Base-by-base conservation (phyloP, 2,888 invertebrate genomes). In the Epiblema foenella region DNA sequence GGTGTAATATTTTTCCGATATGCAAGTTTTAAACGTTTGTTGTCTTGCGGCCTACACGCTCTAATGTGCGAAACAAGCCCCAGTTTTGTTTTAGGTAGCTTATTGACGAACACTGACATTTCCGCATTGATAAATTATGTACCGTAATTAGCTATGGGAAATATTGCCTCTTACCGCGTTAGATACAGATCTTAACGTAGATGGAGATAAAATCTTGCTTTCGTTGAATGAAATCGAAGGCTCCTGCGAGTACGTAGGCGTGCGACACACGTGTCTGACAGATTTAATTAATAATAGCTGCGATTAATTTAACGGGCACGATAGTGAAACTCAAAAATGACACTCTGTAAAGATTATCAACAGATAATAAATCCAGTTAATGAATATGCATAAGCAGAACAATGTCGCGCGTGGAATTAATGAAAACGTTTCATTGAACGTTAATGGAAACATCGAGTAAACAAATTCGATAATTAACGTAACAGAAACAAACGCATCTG, bases 401-500 rank as follows among this genome's bases (percentile, higher is more conserved):
- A 62, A 63, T 37, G 63, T 69, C 15, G 49, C 58, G 51, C 51
- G 59, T 24, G 60, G 52, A 65, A 66, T 70, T 69, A 76, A 81
- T 76, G 75, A 77, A 79, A 77, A 79, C 75, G 77, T 77, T 75
- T 81, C 79, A 84, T 84, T 77, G 78, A 81, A 80, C 80, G 81
- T 83, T 79, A 81, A 80, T 75, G 83, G 83, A 86, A 83, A 81
- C 71, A 67, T 79, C 77, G 77, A 77, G 83, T 84, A 87, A 86
- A 90, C 88, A 88, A 84, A 86, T 86, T 81, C 79, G 83, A 86
- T 87, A 89, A 91, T 89, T 87, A 89, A 87, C 85, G 84, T 77
- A 86, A 87, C 81, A 88, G 88, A 86, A 87, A 89, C 89, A 89
- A 88, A 86, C 85, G 80, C 89, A 88, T 87, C 85, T 87, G 87